phyloP scores from a whole-genome alignment of 1,140 invertebrate species.

The Hestina assimilis region DNA sequence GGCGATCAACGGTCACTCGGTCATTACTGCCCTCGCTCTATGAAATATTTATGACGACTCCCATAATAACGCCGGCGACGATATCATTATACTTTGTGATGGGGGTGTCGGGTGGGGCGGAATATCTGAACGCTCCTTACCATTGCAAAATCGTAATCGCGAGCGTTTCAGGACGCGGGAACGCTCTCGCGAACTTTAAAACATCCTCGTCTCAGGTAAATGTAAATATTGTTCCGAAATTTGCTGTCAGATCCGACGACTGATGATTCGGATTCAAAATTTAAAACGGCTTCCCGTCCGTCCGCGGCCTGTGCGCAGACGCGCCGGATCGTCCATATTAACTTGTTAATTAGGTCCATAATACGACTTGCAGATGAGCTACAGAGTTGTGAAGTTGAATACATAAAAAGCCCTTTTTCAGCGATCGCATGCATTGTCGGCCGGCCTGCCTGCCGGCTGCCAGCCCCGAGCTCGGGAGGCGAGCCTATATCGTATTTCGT shows the following conservation, averaged over 20 bases:
- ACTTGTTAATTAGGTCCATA: conserved; percentile 94
- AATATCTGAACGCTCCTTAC: conserved; percentile 79
- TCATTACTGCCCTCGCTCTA: conserved; percentile 74
- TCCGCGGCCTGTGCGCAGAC: conserved; percentile 57
- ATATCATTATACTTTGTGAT: conserved; percentile 80
- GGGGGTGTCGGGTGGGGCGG: conserved; percentile 72
- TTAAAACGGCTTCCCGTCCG: conserved; percentile 19
- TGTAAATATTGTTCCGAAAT: conserved; percentile 41
- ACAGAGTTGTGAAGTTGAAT: conserved; percentile 80
- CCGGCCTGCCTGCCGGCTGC: conserved; percentile 65
- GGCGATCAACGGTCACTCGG: conserved; percentile 64
- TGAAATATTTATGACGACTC: conserved; percentile 79
- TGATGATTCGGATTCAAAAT: conserved; percentile 27
- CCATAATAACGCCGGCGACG: conserved; percentile 77
- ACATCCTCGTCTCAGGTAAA: conserved; percentile 48
- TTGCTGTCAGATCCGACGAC: conserved; percentile 20
- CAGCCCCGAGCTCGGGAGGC: conserved; percentile 77
- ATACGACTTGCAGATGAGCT: conserved; percentile 93
- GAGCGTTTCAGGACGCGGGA: conserved; percentile 42
- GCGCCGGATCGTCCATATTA: conserved; percentile 85
- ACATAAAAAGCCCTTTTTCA: conserved; percentile 79
- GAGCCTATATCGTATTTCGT: conserved; percentile 81
- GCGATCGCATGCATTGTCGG: conserved; percentile 78
- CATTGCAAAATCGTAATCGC: conserved; percentile 76
- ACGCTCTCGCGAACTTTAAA: conserved; percentile 45